Conservation (phyloP, 2,113 vertebrate genomes). For the Chitala chitala region DNA sequence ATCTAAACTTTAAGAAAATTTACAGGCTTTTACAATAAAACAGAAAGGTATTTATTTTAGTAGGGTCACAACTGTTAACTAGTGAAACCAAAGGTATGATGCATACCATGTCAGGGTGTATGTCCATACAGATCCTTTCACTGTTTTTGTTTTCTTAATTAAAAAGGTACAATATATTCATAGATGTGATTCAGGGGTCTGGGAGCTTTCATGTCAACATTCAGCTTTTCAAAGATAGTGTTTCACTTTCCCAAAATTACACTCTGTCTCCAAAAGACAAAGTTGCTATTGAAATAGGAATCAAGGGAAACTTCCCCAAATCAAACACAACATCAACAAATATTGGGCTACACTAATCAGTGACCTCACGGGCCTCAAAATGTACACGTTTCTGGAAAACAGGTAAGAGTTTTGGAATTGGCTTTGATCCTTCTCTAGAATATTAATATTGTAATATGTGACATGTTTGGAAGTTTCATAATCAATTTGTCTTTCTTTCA, state of each 20-base stretch:
- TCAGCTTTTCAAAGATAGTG: conserved; percentile 67
- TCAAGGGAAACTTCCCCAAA: conserved; percentile 62
- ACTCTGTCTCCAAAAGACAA: conserved; percentile 67
- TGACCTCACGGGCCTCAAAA: conserved; percentile 45
- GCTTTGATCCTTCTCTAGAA: background rate
- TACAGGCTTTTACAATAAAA: background rate
- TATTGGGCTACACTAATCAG: conserved; percentile 81
- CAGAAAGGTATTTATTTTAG: background rate
- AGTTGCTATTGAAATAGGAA: conserved; percentile 70
- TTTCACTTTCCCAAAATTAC: conserved; percentile 67
- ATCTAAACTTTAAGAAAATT: background rate
- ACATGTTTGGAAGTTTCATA: background rate
- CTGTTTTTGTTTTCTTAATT: conserved; percentile 3
- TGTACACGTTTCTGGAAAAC: conserved; percentile 68
- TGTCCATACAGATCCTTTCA: background rate
- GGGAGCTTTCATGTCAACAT: conserved; percentile 71
- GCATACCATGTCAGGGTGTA: too few relatives aligned
- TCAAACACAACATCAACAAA: conserved; percentile 73
- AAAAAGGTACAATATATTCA: conserved; percentile 65
- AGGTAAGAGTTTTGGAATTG: conserved; percentile 54
- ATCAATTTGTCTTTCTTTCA: conserved; percentile 42
- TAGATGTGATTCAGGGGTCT: conserved; percentile 61
- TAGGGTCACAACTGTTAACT: background rate
- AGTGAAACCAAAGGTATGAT: background rate
- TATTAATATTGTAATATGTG: background rate